Conservation (phyloP, 2,113 vertebrate species). For the Hyaena hyaena region DNA sequence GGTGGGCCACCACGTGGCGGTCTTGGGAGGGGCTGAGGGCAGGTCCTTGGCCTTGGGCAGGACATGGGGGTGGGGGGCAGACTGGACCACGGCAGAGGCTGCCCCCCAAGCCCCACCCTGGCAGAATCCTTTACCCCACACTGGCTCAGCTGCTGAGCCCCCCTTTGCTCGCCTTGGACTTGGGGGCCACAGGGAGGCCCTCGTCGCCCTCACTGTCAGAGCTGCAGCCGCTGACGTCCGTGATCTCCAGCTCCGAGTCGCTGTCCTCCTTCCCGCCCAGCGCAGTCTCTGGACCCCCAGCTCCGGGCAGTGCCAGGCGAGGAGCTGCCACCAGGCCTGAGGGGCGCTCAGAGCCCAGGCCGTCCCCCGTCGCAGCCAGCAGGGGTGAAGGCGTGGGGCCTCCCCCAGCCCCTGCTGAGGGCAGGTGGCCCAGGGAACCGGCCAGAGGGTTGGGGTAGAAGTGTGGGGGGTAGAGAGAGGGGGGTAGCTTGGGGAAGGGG, state of each 20-base stretch:
- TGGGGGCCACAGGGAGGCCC: slow-evolving; percentile 76
- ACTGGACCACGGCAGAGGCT: fast-evolving
- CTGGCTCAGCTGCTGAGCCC: slow-evolving; percentile 64
- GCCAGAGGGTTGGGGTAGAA: slow-evolving; percentile 94
- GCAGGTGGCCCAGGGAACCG: slow-evolving; percentile 90
- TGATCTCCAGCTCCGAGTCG: slow-evolving; percentile 95
- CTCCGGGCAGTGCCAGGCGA: slow-evolving; percentile 75
- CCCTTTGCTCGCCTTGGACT: slow-evolving; percentile 81
- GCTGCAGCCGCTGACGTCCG: slow-evolving; percentile 94
- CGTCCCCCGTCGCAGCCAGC: slow-evolving; percentile 75
- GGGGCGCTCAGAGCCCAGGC: slow-evolving; percentile 75
- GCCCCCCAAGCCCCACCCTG: slow-evolving; percentile 70
- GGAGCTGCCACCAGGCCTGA: slow-evolving; percentile 79
- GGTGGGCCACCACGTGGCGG: not conserved
- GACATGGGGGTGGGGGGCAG: not conserved
- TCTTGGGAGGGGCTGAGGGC: slow-evolving; percentile 74
- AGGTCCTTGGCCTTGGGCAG: slow-evolving; percentile 55
- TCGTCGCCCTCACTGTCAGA: slow-evolving; percentile 91
- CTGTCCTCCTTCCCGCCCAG: slow-evolving; percentile 91
- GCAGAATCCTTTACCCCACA: slow-evolving; percentile 14
- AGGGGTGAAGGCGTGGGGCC: slow-evolving; percentile 78
- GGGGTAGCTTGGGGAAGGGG: slow-evolving; percentile 93
- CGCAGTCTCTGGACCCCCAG: slow-evolving; percentile 50
- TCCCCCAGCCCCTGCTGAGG: slow-evolving; percentile 86
- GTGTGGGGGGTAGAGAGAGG: slow-evolving; percentile 93